Percentiles rank a stretch among this genome's conserved stretches.
phyloP scores from a whole-genome alignment of 2,888 invertebrate species.

The Embidobia sp. region DNA sequence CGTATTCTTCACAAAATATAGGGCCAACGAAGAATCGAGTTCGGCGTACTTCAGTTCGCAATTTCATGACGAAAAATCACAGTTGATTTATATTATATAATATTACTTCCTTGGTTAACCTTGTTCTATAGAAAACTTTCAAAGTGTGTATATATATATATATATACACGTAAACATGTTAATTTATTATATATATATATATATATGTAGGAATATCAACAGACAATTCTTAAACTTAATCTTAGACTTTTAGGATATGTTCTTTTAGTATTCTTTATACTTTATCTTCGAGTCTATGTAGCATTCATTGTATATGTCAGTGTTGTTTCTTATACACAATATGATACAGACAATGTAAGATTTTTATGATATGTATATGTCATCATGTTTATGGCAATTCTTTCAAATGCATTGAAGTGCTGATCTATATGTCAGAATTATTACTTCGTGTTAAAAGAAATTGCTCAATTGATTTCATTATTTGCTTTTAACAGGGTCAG shows the following conservation, averaged over 20 bases:
- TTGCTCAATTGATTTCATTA: too few relatives aligned
- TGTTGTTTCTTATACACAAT: too few relatives aligned
- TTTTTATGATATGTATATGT: conserved; percentile 72
- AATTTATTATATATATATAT: conserved; percentile 71
- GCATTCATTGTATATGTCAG: conserved; percentile 67
- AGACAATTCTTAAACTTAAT: conserved; percentile 73
- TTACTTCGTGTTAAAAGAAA: too few relatives aligned
- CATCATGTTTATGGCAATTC: too few relatives aligned
- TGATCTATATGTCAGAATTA: too few relatives aligned
- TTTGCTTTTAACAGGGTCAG: too few relatives aligned
- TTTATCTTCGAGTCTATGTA: conserved; percentile 70
- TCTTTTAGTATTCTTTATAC: conserved; percentile 68
- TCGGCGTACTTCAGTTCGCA: conserved; percentile 70
- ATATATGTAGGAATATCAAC: conserved; percentile 73
- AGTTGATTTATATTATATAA: too few relatives aligned
- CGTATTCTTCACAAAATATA: conserved; percentile 75
- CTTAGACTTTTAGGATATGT: conserved; percentile 73
- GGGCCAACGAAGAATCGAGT: conserved; percentile 77
- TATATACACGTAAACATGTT: too few relatives aligned
- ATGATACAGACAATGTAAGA: conserved; percentile 70
- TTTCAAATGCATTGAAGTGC: too few relatives aligned
- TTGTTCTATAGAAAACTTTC: too few relatives aligned
- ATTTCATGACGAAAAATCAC: conserved; percentile 8
- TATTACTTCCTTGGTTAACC: too few relatives aligned
- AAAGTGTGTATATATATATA: too few relatives aligned